Base-by-base conservation (phyloP, 2,797 vertebrate genomes). In the Gastrophryne carolinensis region DNA sequence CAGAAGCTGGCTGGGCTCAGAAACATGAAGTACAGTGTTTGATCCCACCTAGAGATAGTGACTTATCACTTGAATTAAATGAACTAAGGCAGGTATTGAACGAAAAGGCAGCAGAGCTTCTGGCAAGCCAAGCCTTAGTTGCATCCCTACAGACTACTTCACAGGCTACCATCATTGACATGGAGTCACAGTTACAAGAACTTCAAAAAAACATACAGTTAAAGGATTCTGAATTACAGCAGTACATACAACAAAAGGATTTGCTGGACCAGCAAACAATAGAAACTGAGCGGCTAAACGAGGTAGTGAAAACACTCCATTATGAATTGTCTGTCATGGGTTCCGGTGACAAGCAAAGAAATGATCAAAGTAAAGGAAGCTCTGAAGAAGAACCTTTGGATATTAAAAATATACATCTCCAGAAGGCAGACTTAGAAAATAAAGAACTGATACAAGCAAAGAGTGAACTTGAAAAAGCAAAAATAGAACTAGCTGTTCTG, bases 401-500 rank as follows among this genome's bases (percentile, higher is more conserved):
- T n/a, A n/a, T n/a, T n/a, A n/a, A n/a, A n/a, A 86, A 84, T 66
- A 35, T 85, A 21, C 78, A 86, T 15, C 89, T 84, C 79, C 88
- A 91, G 1, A 92, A 94, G 9, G 89, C 32, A 7, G 15, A 17
- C 15, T 44, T 44, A 1, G 39, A 44, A 17, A 83, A 74, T 15
- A 49, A 83, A 9, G 80, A 82, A 4, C 82, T 82, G 0, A 80
- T 81, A 34, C 81, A 47, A 1, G 82, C 81, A 1, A 88, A 83
- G 73, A 83, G 67, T 58, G 87, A 92, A 10, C 91, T 91, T 7
- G 84, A 91, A 52, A 87, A 93, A 80, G 87, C 91, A 6, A 94
- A 92, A 80, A 88, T 90, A 67, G 91, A 88, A 82, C 86, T 92
- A 86, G 86, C 87, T n/a, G 74, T 83, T 58, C 82, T 93, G 79